Evolutionary conservation across 37 sponge, comb jelly and placozoan genomes (phyloP).

Genomic region (Petrosia ficiformis): DNA sequence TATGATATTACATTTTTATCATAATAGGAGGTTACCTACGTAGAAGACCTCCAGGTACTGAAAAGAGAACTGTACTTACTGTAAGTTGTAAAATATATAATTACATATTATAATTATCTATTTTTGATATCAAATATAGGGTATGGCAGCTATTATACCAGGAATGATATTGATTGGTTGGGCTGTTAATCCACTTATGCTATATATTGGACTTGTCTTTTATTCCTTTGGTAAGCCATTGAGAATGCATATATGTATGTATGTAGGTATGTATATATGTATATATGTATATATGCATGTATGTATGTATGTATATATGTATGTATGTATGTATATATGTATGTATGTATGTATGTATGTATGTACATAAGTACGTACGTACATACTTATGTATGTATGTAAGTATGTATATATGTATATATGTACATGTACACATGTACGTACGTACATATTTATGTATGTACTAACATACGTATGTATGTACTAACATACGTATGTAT

Average conservation of each 20-base stretch:
- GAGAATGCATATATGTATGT: no score
- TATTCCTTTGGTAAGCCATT: constrained; percentile 76
- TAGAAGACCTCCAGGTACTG: constrained; percentile 58
- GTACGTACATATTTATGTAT: no score
- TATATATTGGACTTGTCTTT: constrained; percentile 68
- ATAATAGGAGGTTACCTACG: constrained; percentile 69
- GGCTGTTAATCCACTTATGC: constrained; percentile 42
- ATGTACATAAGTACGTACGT: neutral
- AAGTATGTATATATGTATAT: no score
- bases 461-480: no score
- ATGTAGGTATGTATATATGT: no score
- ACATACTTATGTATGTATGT: no score
- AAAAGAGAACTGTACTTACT: constrained; percentile 60
- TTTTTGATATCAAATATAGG: constrained; percentile 26
- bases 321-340: no score
- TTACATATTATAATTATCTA: neutral
- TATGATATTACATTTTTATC: neutral
- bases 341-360: no score
- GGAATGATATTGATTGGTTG: constrained; percentile 71
- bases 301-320: neutral
- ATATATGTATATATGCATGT: neutral
- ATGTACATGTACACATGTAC: no score
- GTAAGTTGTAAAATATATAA: constrained; percentile 30
- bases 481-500: no score
- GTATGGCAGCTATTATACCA: constrained; percentile 66